Base-by-base conservation (phyloP, 2,888 invertebrate genomes). In the Drosophila macrospina region DNA sequence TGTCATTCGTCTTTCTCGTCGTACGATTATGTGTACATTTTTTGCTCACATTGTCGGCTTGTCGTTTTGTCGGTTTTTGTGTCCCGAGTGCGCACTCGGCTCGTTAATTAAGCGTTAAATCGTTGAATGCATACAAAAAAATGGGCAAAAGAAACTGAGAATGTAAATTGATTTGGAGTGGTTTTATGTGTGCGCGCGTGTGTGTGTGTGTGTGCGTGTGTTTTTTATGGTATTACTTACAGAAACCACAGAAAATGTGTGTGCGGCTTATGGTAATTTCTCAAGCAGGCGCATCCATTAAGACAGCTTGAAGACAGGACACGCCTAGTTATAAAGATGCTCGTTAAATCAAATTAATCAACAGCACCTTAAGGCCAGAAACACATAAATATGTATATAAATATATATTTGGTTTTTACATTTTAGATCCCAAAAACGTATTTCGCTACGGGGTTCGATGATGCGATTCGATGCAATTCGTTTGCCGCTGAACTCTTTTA, bases 41-140 rank as follows among this genome's bases (percentile, higher is more conserved):
- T 45, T 30, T 42, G 71, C 50, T 51, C 59, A 36, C 24, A 34
- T 36, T 37, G 30, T 69, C 54, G 39, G 26, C 34, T 50, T 28
- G 28, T 28, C 28, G 28, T 28, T 36, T 37, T 41, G 41, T 62
- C 56, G 55, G 36, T 41, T 44, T 30, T 68, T 54, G 57, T 74
- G 59, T 60, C 61, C 72, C 52, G 63, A 69, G 42, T 54, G 57
- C 30, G 52, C 48, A 20, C 52, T 66, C 55, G 44, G 66, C 69
- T 64, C 74, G 77, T 79, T 87, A 83, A 83, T 83, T 83, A 86
- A 86, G 82, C 82, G 82, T 86, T 81, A 86, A 86, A 83, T 86
- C 76, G 78, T 78, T 57, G 74, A 75, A 70, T 66, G 68, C 63
- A 61, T 59, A 60, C 62, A 61, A 75, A 57, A 70, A 26, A 16